phyloP scores from a whole-genome alignment of 2,113 vertebrate species.

The Butorides virescens region DNA sequence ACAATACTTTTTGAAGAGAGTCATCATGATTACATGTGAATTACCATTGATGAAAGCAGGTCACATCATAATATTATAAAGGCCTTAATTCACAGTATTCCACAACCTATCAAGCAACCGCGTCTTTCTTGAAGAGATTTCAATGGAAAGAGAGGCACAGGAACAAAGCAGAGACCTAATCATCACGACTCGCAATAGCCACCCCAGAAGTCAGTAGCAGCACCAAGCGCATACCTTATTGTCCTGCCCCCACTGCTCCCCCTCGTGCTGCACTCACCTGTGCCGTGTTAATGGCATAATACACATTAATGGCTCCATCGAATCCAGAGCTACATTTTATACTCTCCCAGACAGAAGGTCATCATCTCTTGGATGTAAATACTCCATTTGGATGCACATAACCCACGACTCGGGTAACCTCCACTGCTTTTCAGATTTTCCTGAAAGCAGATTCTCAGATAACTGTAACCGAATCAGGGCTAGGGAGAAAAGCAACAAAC shows the following conservation, averaged over 20 bases:
- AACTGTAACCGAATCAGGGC: rapidly evolving
- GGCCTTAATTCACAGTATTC: not conserved
- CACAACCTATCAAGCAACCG: not conserved
- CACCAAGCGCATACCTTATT: rapidly evolving
- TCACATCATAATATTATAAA: not conserved
- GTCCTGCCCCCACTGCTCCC: not conserved
- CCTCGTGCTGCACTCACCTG: not conserved
- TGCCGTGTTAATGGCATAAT: rapidly evolving
- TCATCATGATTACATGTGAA: not conserved
- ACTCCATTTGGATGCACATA: not conserved
- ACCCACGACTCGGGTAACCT: rapidly evolving
- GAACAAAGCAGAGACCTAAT: not conserved
- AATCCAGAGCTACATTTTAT: rapidly evolving
- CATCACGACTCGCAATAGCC: rapidly evolving
- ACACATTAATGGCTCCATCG: not conserved
- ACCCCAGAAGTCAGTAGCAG: not conserved
- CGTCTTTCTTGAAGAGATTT: not conserved
- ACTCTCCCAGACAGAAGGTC: not conserved
- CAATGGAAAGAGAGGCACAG: not conserved
- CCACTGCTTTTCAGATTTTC: not conserved
- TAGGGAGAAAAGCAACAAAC: not conserved
- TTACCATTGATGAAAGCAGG: not conserved
- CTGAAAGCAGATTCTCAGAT: not conserved
- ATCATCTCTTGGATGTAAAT: not conserved
- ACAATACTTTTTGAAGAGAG: not conserved